phyloP scores from a whole-genome alignment of 2,797 vertebrate species.

The Oryzias dopingdopingensis region DNA sequence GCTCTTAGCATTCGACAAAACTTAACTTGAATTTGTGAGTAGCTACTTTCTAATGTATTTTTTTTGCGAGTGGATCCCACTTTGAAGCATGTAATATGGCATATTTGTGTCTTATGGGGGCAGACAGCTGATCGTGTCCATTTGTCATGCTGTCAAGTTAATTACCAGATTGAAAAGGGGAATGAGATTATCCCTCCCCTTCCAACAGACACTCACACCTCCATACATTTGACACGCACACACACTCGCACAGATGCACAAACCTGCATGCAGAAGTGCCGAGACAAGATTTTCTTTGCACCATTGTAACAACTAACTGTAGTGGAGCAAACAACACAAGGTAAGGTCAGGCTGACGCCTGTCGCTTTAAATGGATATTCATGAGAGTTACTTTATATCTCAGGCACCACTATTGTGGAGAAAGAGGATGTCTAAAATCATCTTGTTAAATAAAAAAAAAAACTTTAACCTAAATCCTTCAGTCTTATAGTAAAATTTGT shows the following conservation, averaged over 20 bases:
- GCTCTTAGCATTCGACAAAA: conserved; percentile 42
- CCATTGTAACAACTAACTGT: conserved; percentile 64
- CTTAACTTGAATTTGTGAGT: conserved; percentile 57
- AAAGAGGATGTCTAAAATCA: conserved; percentile 14
- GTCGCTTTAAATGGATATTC: conserved; percentile 9
- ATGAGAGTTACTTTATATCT: conserved; percentile 31
- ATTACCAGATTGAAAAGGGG: conserved; percentile 80
- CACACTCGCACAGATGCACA: conserved; percentile 26
- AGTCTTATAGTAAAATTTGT: conserved; percentile 25
- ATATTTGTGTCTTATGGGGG: conserved; percentile 79
- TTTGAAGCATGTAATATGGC: conserved; percentile 67
- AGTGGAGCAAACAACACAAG: conserved; percentile 58
- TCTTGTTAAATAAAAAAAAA: conserved; percentile 32
- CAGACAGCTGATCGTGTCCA: conserved; percentile 81
- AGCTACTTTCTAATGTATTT: conserved; percentile 59
- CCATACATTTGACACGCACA: conserved; percentile 25
- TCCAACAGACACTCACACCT: conserved; percentile 64
- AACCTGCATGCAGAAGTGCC: conserved; percentile 58
- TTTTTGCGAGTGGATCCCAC: conserved; percentile 52
- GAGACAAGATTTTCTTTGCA: conserved; percentile 56
- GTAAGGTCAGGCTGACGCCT: conserved; percentile 56
- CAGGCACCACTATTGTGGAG: conserved; percentile 16
- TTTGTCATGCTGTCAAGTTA: conserved; percentile 86
- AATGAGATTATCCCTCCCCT: conserved; percentile 75
- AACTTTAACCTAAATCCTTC: conserved; percentile 31